phyloP scores from a whole-genome alignment of 2,797 vertebrate genomes.

The Arrhamphus sclerolepis region DNA sequence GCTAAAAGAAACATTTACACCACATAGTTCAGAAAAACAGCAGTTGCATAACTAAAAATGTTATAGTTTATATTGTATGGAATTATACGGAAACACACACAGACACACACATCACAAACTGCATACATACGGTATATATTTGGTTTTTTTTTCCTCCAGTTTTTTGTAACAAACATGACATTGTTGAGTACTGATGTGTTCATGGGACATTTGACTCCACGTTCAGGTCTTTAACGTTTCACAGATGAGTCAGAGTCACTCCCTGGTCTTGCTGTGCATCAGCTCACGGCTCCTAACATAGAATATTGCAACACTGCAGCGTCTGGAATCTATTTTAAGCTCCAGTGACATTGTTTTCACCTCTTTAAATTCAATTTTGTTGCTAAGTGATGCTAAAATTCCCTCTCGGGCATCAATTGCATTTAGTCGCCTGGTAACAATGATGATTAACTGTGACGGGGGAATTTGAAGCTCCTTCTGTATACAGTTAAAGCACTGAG shows the following conservation, averaged over 20 bases:
- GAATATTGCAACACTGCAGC: slow-evolving; percentile 19
- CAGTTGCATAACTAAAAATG: too few relatives aligned
- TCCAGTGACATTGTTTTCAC: slow-evolving; percentile 16
- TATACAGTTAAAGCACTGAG: slow-evolving; percentile 1
- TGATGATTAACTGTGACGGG: slow-evolving; percentile 1
- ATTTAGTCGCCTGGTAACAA: slow-evolving; percentile 32
- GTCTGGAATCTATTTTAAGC: slow-evolving; percentile 15
- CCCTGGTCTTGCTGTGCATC: slow-evolving; percentile 13
- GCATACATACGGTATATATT: too few relatives aligned
- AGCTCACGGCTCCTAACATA: slow-evolving; percentile 7
- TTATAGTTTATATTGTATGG: too few relatives aligned
- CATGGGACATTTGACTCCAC: too few relatives aligned
- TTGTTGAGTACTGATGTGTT: too few relatives aligned
- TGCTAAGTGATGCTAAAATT: slow-evolving; percentile 19
- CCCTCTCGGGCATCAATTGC: background rate
- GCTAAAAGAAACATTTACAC: too few relatives aligned
- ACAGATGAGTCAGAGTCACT: slow-evolving; percentile 27
- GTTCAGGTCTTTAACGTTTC: background rate
- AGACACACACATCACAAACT: too few relatives aligned
- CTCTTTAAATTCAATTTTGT: slow-evolving; percentile 18
- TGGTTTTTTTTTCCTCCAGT: too few relatives aligned
- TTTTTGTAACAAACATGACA: too few relatives aligned
- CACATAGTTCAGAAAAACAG: too few relatives aligned
- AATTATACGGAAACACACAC: too few relatives aligned
- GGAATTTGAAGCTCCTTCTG: slow-evolving; percentile 1